Conservation (phyloP, 1,140 invertebrate genomes). For the Drosophila ogumai region DNA sequence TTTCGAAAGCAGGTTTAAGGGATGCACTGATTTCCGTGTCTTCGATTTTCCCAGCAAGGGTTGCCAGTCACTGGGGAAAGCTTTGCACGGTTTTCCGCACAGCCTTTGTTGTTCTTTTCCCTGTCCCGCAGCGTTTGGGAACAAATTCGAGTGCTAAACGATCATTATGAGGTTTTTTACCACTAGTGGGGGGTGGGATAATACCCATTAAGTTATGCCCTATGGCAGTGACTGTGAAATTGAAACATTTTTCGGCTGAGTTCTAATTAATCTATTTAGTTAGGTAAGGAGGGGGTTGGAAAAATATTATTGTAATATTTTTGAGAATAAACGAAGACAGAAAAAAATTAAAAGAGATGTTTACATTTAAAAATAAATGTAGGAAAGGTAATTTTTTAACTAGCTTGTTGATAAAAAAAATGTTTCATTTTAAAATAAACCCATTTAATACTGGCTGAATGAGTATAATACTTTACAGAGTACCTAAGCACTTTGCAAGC, state of each 20-base stretch:
- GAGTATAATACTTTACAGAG: neutral
- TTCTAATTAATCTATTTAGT: slow-evolving; percentile 41
- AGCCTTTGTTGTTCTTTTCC: slow-evolving; percentile 48
- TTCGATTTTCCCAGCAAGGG: slow-evolving; percentile 42
- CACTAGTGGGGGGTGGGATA: slow-evolving; percentile 10
- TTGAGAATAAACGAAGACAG: neutral
- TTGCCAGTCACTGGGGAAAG: slow-evolving; percentile 44
- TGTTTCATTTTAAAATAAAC: neutral
- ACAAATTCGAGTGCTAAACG: slow-evolving; percentile 76
- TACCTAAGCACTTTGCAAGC: neutral
- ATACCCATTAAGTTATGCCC: slow-evolving; percentile 16
- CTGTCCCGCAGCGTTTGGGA: slow-evolving; percentile 21
- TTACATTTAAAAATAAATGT: neutral
- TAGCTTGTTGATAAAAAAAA: neutral
- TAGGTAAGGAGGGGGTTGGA: neutral
- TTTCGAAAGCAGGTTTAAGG: slow-evolving; percentile 6
- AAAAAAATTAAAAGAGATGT: neutral
- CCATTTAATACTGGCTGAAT: neutral
- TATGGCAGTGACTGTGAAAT: slow-evolving; percentile 28
- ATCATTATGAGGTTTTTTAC: slow-evolving; percentile 68
- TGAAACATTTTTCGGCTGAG: slow-evolving; percentile 36
- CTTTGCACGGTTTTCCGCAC: slow-evolving; percentile 31
- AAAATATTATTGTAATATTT: neutral
- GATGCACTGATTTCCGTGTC: slow-evolving; percentile 62
- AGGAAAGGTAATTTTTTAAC: no score